A percentile compares a stretch with the other conserved stretches of the same genome.
Conservation (phyloP, 2,888 invertebrate genomes). For the Drosophila setosimentum region DNA sequence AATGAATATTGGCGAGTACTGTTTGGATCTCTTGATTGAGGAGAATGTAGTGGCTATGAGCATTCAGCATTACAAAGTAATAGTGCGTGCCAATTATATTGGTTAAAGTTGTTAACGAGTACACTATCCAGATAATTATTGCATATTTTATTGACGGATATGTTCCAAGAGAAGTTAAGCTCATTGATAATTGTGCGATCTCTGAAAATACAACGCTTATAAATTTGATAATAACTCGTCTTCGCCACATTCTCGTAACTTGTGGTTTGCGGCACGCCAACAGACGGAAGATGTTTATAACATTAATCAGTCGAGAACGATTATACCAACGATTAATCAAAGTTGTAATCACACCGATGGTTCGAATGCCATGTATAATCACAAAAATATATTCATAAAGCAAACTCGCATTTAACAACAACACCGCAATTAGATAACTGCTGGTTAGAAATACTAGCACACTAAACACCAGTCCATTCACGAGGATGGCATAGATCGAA, state of each 20-base stretch:
- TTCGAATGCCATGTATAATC: slow-evolving; percentile 19
- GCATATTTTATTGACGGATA: neutral
- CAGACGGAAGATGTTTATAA: slow-evolving; percentile 34
- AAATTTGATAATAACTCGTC: slow-evolving; percentile 39
- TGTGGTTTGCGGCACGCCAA: slow-evolving; percentile 33
- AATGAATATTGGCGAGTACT: slow-evolving; percentile 21
- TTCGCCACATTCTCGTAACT: slow-evolving; percentile 24
- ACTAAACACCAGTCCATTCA: slow-evolving; percentile 22
- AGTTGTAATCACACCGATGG: slow-evolving; percentile 25
- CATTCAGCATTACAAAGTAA: slow-evolving; percentile 46
- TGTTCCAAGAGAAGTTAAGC: neutral
- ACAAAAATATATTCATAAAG: slow-evolving; percentile 57
- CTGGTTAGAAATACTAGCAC: neutral
- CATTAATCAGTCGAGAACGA: slow-evolving; percentile 28
- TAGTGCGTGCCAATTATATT: slow-evolving; percentile 45
- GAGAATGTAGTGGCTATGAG: slow-evolving; percentile 45
- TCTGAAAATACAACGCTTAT: slow-evolving; percentile 19
- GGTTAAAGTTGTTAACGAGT: slow-evolving; percentile 25
- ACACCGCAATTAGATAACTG: neutral
- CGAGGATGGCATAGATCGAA: slow-evolving; percentile 36
- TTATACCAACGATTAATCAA: slow-evolving; percentile 56
- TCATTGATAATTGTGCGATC: slow-evolving; percentile 14
- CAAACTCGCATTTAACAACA: slow-evolving; percentile 2
- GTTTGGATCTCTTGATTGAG: slow-evolving; percentile 40
- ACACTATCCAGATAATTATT: neutral